Conservation (phyloP, 2,888 invertebrate species). For the Laothoe populi region DNA sequence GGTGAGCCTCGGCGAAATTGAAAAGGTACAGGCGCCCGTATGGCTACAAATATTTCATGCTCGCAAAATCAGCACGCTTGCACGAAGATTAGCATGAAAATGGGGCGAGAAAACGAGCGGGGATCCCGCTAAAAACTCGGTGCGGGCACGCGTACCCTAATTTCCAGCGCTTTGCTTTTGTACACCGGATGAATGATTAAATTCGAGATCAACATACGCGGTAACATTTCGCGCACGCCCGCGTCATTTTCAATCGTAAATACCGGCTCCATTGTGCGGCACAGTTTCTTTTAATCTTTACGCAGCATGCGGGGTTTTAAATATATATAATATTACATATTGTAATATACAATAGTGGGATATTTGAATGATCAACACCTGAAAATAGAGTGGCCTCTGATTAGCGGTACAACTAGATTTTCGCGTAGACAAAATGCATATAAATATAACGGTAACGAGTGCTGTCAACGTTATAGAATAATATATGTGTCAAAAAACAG, state of each 20-base stretch:
- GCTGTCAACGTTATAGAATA: too few relatives aligned
- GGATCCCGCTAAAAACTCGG: slow-evolving; percentile 50
- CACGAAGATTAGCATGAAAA: slow-evolving; percentile 75
- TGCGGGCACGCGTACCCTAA: slow-evolving; percentile 46
- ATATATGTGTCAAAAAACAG: too few relatives aligned
- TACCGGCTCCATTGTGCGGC: slow-evolving; percentile 14
- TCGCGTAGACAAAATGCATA: background rate
- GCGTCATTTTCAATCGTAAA: slow-evolving; percentile 31
- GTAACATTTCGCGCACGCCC: slow-evolving; percentile 28
- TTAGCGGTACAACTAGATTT: too few relatives aligned
- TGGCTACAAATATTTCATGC: slow-evolving; percentile 73
- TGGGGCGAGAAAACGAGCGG: slow-evolving; percentile 64
- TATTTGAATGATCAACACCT: background rate
- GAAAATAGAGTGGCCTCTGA: too few relatives aligned
- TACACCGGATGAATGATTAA: slow-evolving; percentile 56
- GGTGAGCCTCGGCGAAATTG: slow-evolving; percentile 61
- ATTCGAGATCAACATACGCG: slow-evolving; percentile 52
- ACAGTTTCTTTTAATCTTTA: slow-evolving; percentile 20
- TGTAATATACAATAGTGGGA: background rate
- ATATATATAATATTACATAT: too few relatives aligned
- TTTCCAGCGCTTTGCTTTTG: slow-evolving; percentile 54
- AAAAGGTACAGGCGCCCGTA: slow-evolving; percentile 61
- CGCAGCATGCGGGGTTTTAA: background rate
- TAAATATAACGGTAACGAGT: too few relatives aligned
- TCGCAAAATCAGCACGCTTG: slow-evolving; percentile 67